Base-by-base conservation (phyloP, 2,797 vertebrate species). In the Acipenser transmontanus region DNA sequence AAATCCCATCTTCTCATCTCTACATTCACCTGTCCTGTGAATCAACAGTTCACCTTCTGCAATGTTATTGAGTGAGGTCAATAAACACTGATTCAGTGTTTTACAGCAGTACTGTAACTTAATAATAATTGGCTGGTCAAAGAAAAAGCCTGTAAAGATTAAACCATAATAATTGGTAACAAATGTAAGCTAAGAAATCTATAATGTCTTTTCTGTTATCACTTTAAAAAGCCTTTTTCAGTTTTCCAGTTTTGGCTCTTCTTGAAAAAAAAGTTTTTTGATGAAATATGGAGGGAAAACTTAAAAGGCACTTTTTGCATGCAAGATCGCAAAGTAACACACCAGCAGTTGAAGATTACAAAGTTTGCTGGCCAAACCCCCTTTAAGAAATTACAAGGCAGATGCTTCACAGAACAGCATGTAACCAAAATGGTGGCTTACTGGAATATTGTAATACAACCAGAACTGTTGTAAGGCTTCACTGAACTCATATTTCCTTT, bases 331-430 rank as follows among this genome's bases (percentile, higher is more conserved):
- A 57, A 57, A 57, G 12, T 52, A 52, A 57, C 54, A 2, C 8
- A 57, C 9, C 14, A 57, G 54, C 12, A 11, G 54, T n/a, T 57
- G 54, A 57, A 57, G 54, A 57, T 57, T 57, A 57, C 54, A 57
- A 13, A 57, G 54, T 57, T 14, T n/a, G 12, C 54, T 57, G 1
- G 14, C 34, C 34, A 34, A 34, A 34, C 34, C 34, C 34, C 11
- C 54, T 57, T n/a, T 57, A n/a, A 9, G 14, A 57, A 57, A 57
- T 57, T 13, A 57, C 54, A 14, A 57, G 54, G 54, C 54, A 57
- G 7, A 57, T 57, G 14, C 54, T n/a, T 57, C 54, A 57, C 54
- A 57, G 54, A 57, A 13, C 54, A 57, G 11, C 9, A 57, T 57
- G 6, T 57, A 57, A 57, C 54, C 54, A 57, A 57, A 57, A 8